phyloP scores from a whole-genome alignment of 2,797 vertebrate genomes.

The Crypturellus tataupa region DNA sequence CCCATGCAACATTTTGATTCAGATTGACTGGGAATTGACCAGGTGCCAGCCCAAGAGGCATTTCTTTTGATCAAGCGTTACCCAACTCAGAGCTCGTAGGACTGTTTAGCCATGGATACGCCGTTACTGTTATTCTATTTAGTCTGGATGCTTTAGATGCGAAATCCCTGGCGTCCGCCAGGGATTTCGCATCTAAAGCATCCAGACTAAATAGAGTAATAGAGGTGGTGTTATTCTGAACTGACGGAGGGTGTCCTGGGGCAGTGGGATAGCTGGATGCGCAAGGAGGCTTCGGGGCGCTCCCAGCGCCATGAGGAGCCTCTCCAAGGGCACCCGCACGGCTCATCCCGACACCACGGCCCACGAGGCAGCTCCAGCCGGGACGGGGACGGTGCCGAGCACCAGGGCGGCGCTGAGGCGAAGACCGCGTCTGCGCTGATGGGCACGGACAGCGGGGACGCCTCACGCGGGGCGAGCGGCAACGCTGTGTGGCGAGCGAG shows the following conservation, averaged over 20 bases:
- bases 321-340: no score
- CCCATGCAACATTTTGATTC: background rate
- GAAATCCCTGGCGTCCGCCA: background rate
- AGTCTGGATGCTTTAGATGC: background rate
- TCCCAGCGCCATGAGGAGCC: background rate
- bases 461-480: no score
- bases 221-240: background rate
- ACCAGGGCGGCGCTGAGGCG: background rate
- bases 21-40: background rate
- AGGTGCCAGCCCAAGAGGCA: background rate
- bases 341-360: no score
- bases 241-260: background rate
- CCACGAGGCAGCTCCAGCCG: no score
- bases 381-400: background rate
- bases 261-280: no score
- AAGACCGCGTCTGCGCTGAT: background rate
- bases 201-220: no score
- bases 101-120: accelerated
- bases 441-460: no score
- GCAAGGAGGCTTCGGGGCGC: background rate
- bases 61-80: background rate
- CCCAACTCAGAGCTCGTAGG: accelerated
- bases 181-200: no score
- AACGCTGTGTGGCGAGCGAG: background rate
- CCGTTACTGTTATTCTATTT: no score